phyloP scores from a whole-genome alignment of 2,113 vertebrate species.

The Deroptyus accipitrinus region DNA sequence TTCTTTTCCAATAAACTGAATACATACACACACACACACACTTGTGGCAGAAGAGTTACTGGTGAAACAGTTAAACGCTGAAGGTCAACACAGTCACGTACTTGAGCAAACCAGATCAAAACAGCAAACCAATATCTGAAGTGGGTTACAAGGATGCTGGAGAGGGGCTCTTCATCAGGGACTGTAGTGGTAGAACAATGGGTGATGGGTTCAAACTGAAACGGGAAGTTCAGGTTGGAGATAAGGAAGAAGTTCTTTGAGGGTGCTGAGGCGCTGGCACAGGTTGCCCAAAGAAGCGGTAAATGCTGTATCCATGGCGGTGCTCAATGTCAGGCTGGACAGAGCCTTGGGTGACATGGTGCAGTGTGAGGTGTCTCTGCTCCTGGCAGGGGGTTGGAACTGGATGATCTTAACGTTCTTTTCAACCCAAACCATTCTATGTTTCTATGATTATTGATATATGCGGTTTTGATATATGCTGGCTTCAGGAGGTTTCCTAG shows the following conservation, averaged over 20 bases:
- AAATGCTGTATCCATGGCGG: background rate
- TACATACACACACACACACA: background rate
- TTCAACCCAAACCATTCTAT: background rate
- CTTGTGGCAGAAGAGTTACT: background rate
- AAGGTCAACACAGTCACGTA: rapidly evolving
- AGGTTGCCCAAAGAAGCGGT: background rate
- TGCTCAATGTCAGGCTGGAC: background rate
- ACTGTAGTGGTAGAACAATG: too few relatives aligned
- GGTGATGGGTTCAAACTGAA: too few relatives aligned
- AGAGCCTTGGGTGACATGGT: background rate
- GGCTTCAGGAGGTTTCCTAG: background rate
- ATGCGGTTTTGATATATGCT: background rate
- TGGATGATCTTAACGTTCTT: background rate
- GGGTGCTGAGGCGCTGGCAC: too few relatives aligned
- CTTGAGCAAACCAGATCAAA: background rate
- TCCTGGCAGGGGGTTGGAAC: background rate
- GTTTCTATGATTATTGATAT: background rate
- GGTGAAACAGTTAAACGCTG: background rate
- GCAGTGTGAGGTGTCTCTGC: background rate
- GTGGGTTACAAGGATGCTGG: too few relatives aligned
- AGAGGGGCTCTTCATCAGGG: too few relatives aligned
- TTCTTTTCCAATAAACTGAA: background rate
- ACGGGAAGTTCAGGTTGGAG: too few relatives aligned
- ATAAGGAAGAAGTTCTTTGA: too few relatives aligned
- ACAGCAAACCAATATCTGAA: too few relatives aligned